Evolutionary conservation across 2,888 invertebrate genomes (phyloP), one percentile per base, ranked within the genome.

Genomic region (Drosophila colorata): DNA sequence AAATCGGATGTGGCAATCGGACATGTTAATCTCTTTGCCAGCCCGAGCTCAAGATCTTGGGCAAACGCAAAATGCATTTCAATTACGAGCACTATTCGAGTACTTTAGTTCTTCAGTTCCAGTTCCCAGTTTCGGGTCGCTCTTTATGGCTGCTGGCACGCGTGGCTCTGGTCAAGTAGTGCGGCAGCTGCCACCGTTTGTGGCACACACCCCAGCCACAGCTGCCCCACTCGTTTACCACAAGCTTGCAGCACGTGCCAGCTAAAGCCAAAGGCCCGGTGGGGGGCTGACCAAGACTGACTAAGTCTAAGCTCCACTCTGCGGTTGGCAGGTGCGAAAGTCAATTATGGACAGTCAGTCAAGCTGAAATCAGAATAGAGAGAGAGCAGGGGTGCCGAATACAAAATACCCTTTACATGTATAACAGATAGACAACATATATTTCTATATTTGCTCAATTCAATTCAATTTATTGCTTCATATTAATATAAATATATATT

Each of bases 1-100:
- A 69, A 69, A 84, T 78, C 87, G 88, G 88, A 87, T 87, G 87
- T 80, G 67, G 77, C 77, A 87, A 87, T 87, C 87, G 85, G 82
- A 79, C 88, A 88, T 87, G 87, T 87, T 87, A 84, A 87, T 87
- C 87, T 80, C 37, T 65, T 40, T 28, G 38, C 52, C 48, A 57
- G 44, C 20, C 40, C 28, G 14, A 14, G 46, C 58, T 52, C 37
- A 33, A 48, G 57, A 37, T 48, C 43, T 63, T 44, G 37, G 46
- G 18, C 38, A 51, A 35, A 31, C 52, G 65, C 69, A 28, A 28
- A 51, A 69, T 70, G 84, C 86, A 83, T 86, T 86, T 86, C 78
- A 86, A 83, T 86, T 86, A 56, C 64, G 60, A 33, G 51, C 55
- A 58, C 65, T 28, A 9, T 28, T 28, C 28, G 3, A 46, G 41